Base-by-base conservation (phyloP, 2,113 vertebrate genomes). In the Pionites leucogaster region DNA sequence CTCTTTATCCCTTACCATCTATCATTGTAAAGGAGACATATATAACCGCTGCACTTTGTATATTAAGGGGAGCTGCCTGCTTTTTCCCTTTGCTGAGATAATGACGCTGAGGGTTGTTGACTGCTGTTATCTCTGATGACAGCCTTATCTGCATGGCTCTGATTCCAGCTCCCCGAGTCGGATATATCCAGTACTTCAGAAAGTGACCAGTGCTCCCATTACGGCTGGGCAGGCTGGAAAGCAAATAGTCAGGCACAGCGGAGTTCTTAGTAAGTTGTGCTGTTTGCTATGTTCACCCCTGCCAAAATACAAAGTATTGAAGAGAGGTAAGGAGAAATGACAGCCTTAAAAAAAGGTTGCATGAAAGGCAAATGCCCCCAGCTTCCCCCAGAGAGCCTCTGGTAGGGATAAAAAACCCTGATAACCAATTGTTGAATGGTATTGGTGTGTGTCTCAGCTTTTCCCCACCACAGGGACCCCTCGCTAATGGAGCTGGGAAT, bases 81-180 rank as follows among this genome's bases (percentile, higher is more conserved):
- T 96, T 96, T 97, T 95, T 93, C 96, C 95, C 91, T 96, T 91
- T 94, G 95, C 97, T 92, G 94, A 96, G 97, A 97, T 96, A 97
- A 97, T 98, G 97, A 97, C 18, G 17, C 96, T 67, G 94, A 97
- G 96, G 95, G 95, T 95, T 98, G 97, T 97, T 98, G 97, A 97
- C 97, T 97, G 96, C 97, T 95, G 96, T 98, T 98, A 98, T 98
- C 97, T 98, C 92, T 92, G 94, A 96, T 97, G 97, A 97, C 97
- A 97, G 95, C 96, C 97, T 98, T 98, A 98, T 98, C 97, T 98
- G 97, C 95, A 96, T 96, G 97, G 95, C 96, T 97, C 97, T 96
- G 97, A 97, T 98, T 98, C 97, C 89, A 11, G 24, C 95, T 94
- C 94, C 93, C 91, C 0, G 92, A 98, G 93, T 89, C 18, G 19